Evolutionary conservation across 2,797 vertebrate genomes (phyloP).

Genomic region (Chelmon rostratus): DNA sequence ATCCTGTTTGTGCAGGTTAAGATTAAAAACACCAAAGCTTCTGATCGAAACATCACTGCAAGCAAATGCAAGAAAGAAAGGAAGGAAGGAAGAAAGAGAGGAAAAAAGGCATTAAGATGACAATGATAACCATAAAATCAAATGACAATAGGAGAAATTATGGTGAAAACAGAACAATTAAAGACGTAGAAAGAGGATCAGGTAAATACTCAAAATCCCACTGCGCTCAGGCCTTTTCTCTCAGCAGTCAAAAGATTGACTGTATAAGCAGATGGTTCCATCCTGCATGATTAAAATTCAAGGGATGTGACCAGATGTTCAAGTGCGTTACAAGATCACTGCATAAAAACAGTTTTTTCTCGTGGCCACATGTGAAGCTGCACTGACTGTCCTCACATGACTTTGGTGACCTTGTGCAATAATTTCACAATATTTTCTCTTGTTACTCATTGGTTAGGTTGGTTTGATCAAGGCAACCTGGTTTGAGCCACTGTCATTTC

Average conservation of each 20-base stretch:
- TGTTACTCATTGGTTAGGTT: too few relatives aligned
- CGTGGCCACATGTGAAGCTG: background rate
- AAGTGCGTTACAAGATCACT: conserved; percentile 1
- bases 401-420: background rate
- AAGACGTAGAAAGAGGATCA: background rate
- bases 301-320: conserved; percentile 23
- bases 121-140: background rate
- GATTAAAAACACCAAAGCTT: background rate
- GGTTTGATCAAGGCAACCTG: too few relatives aligned
- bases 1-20: conserved; percentile 11
- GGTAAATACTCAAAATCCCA: background rate
- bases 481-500: too few relatives aligned
- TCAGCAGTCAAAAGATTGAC: background rate
- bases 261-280: conserved; percentile 3
- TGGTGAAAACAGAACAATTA: background rate
- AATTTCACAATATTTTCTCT: background rate
- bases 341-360: background rate
- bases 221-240: background rate
- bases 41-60: background rate
- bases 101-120: background rate
- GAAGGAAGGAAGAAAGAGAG: background rate
- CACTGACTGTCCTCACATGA: background rate
- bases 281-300: background rate
- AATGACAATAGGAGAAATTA: background rate
- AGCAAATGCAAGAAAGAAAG: background rate